Base-by-base conservation (phyloP, 2,797 vertebrate genomes). In the Dallia pectoralis region DNA sequence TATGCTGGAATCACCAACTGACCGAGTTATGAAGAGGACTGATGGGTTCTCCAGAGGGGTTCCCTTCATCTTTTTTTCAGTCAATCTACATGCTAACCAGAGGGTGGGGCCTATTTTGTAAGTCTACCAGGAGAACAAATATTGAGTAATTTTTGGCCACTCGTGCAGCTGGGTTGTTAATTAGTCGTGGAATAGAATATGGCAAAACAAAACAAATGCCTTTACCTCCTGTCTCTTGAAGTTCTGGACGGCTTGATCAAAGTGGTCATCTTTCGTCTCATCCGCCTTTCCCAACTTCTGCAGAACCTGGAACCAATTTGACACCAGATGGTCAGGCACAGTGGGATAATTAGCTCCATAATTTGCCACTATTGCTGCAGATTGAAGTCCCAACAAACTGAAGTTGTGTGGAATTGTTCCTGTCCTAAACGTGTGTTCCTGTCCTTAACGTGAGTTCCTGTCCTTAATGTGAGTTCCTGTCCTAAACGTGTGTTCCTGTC, bases 251-350 rank as follows among this genome's bases (percentile, higher is more conserved):
- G 96, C 95, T 82, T 98, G 96, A 85, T 98, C 97, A 89, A 99
- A 99, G 85, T 98, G 97, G 77, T 98, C 97, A 77, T 99, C 97
- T 93, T 97, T 98, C 48, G 97, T 99, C 87, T 99, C 97, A 63
- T 99, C 97, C 7, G 97, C 97, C 90, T 99, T 99, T 25, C 97
- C 97, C 72, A 99, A 88, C 85, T 98, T 99, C 88, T 99, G 97
- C 86, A 96, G 93, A 1, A 96, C 95, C 95, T 96, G 68, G 66
- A 76, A 82, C 70, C n/a, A 70, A 29, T 22, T 32, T 2, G 1
- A 33, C 16, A 69, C 27, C 22, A 30, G 8, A 2, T 29, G 14
- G 14, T 69, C 12, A 30, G 47, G 4, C 14, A n/a, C 4, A 4
- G 53, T 59, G 53, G 11, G 12, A 59, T 59, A 25, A 59, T 22